A percentile compares a stretch with the other conserved stretches of the same genome.
Evolutionary conservation across 2,113 vertebrate genomes (phyloP).

Genomic region (Phylloscopus trochiloides): DNA sequence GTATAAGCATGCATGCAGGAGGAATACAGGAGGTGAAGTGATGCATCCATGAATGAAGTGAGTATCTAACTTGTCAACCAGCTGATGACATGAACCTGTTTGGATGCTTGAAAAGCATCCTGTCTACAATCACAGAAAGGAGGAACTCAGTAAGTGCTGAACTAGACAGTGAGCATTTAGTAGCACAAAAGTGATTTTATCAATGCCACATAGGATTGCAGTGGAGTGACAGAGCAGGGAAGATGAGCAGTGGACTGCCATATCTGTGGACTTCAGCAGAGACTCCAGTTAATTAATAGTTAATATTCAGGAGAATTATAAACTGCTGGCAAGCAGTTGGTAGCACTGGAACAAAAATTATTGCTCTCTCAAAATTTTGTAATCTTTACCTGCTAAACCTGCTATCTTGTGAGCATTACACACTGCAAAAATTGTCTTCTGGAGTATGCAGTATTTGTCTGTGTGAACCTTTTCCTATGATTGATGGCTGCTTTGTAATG

Average conservation of each 20-base stretch:
- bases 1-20: neutral
- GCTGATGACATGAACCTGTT: neutral
- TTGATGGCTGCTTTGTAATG: neutral
- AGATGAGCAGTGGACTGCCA: neutral
- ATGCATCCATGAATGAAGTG: neutral
- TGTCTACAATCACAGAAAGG: neutral
- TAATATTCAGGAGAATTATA: neutral
- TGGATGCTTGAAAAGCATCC: neutral
- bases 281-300: neutral
- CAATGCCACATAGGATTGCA: neutral
- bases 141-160: neutral
- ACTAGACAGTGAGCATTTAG: neutral
- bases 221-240: neutral
- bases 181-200: neutral
- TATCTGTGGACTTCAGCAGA: neutral
- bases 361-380: neutral
- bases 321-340: neutral
- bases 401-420: neutral
- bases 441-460: neutral
- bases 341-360: neutral
- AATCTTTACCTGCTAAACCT: neutral
- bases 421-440: neutral
- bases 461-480: neutral
- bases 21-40: neutral
- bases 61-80: neutral